phyloP scores from a whole-genome alignment of 2,888 invertebrate species.

The Rhimphoctona megacephalus region DNA sequence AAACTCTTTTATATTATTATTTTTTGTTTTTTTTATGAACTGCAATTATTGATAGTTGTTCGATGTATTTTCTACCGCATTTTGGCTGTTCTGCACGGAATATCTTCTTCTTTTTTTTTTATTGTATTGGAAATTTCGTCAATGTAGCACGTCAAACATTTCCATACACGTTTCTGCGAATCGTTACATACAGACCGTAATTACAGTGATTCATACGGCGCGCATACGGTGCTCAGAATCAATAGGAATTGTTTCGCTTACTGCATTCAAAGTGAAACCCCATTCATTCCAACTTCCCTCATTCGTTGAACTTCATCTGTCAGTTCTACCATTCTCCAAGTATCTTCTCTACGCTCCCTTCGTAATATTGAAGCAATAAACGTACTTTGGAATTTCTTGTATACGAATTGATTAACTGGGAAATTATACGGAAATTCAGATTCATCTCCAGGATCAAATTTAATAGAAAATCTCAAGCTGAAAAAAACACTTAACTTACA shows the following conservation, averaged over 20 bases:
- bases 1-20: not conserved
- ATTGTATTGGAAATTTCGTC: constrained; percentile 55
- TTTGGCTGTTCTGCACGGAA: not conserved
- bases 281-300: constrained; percentile 61
- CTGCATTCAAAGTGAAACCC: constrained; percentile 40
- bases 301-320: constrained; percentile 60
- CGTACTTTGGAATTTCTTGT: constrained; percentile 16
- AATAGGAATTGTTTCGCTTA: constrained; percentile 62
- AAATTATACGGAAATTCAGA: constrained; percentile 2
- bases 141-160: constrained; percentile 38
- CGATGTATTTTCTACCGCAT: not conserved
- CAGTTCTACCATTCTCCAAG: constrained; percentile 43
- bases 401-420: constrained; percentile 11
- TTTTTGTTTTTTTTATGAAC: not conserved
- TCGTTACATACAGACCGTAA: constrained; percentile 44
- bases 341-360: constrained; percentile 36
- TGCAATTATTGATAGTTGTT: constrained; percentile 7
- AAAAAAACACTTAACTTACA: not conserved
- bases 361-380: constrained; percentile 42
- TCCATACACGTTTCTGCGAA: constrained; percentile 35
- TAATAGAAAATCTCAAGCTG: not conserved
- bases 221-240: constrained; percentile 52
- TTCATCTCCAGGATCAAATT: not conserved
- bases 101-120: not conserved
- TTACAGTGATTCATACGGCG: constrained; percentile 61